These are phyloP conservation scores for Cyanoliseus patagonus DNA, from an alignment of 2,113 vertebrate species.

Conservation along the genomic window DNA sequence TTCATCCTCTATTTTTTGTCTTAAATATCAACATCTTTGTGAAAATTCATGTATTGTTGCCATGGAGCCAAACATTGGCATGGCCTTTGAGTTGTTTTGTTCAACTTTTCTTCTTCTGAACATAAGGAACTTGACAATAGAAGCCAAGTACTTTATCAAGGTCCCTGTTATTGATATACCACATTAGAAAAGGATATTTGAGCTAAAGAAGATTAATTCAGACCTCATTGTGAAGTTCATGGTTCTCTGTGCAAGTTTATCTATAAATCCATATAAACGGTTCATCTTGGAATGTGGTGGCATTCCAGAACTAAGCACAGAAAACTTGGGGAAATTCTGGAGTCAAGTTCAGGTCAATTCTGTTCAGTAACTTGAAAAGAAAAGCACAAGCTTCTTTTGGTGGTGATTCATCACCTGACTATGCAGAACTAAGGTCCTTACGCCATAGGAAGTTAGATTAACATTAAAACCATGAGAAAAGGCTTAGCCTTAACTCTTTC, in stretches of 20 bases:
- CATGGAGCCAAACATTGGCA: neutral
- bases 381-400: neutral
- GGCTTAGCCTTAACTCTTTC: neutral
- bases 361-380: neutral
- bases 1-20: neutral
- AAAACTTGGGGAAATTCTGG: neutral
- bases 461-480: neutral
- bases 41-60: neutral
- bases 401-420: conserved; percentile 7
- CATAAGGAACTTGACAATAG: neutral
- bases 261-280: neutral
- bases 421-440: neutral
- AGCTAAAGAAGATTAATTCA: neutral
- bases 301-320: neutral
- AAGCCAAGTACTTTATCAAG: neutral
- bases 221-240: neutral
- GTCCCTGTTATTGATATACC: neutral
- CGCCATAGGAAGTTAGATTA: neutral
- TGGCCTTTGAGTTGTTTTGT: neutral
- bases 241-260: neutral
- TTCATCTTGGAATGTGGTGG: neutral
- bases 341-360: neutral
- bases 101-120: neutral
- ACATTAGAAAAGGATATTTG: neutral
- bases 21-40: neutral